Evolutionary conservation across 2,888 invertebrate species (phyloP).

Genomic region (Caenorhabditis drosophilae): DNA sequence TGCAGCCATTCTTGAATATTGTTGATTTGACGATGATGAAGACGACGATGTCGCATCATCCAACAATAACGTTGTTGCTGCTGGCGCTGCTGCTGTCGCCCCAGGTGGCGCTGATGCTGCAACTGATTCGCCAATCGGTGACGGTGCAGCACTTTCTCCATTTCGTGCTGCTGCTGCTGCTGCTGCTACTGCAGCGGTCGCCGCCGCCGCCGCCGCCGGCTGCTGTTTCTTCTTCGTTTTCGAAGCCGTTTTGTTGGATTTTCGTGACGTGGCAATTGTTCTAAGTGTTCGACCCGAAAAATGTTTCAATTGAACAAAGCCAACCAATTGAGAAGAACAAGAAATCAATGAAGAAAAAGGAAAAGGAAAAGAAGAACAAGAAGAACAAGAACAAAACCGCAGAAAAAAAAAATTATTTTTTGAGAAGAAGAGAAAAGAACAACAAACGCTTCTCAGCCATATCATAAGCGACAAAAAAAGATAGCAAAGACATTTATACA

Average conservation of each 20-base stretch:
- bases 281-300: no score
- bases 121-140: constrained; percentile 16
- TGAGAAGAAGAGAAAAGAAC: not conserved
- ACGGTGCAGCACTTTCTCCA: constrained; percentile 19
- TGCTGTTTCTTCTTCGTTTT: no score
- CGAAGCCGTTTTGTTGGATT: no score
- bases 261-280: no score
- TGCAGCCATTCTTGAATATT: constrained; percentile 16
- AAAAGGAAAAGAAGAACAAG: not conserved
- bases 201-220: no score
- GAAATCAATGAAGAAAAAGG: not conserved
- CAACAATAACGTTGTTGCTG: no score
- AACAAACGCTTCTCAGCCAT: not conserved
- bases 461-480: no score
- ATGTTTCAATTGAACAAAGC: no score
- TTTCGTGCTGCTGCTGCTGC: no score
- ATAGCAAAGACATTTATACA: no score
- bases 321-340: not conserved
- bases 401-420: not conserved
- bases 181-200: no score
- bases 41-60: not conserved
- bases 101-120: not conserved
- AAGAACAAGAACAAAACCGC: not conserved
- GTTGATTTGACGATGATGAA: constrained; percentile 6
- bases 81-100: not conserved